Conservation (phyloP, 2,888 invertebrate genomes). For the Trisateles emortualis region DNA sequence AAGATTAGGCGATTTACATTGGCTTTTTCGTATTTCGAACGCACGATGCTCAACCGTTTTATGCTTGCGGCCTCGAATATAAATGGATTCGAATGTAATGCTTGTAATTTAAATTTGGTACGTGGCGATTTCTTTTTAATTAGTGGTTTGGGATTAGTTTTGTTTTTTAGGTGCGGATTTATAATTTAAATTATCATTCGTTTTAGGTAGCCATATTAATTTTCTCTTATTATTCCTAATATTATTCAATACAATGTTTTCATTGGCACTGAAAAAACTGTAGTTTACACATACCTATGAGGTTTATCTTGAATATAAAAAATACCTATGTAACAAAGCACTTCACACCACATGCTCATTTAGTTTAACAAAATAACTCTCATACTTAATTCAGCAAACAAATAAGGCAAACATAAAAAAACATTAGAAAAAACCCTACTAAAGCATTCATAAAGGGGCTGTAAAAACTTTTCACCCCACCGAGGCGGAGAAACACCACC, state of each 20-base stretch:
- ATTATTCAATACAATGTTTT: too few relatives aligned
- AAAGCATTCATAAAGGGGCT: constrained; percentile 71
- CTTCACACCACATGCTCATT: constrained; percentile 9
- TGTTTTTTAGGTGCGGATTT: too few relatives aligned
- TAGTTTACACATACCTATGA: too few relatives aligned
- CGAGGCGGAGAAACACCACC: constrained; percentile 57
- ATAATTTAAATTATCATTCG: too few relatives aligned
- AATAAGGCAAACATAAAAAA: constrained; percentile 29
- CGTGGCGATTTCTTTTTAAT: constrained; percentile 67
- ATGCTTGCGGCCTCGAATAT: constrained; percentile 75
- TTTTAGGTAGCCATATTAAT: too few relatives aligned
- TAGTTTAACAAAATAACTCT: constrained; percentile 23
- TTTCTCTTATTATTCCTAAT: too few relatives aligned
- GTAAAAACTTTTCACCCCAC: constrained; percentile 75
- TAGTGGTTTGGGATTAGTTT: constrained; percentile 21
- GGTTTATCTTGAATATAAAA: too few relatives aligned
- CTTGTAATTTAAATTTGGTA: constrained; percentile 66
- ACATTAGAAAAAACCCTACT: constrained; percentile 50
- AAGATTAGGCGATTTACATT: constrained; percentile 84
- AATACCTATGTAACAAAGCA: too few relatives aligned
- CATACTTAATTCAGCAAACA: constrained; percentile 14
- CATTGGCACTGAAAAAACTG: too few relatives aligned
- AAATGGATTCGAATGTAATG: constrained; percentile 66
- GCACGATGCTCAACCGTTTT: constrained; percentile 71
- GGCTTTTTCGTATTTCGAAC: constrained; percentile 83